Conservation (phyloP, 2,888 invertebrate genomes). For the Tholera decimalis region DNA sequence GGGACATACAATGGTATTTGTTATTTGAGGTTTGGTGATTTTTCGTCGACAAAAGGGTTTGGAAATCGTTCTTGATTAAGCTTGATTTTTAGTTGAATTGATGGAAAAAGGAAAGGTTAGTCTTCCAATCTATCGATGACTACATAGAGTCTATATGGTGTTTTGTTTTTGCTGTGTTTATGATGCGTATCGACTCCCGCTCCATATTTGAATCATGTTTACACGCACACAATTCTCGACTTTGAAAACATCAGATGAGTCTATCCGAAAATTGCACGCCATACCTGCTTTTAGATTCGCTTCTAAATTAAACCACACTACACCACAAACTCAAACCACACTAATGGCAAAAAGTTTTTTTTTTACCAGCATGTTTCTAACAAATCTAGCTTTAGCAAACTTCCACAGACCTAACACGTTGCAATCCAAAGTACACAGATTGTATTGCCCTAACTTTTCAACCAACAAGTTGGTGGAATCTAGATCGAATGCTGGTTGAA, state of each 20-base stretch:
- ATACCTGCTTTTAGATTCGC: background rate
- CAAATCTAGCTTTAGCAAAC: slow-evolving; percentile 42
- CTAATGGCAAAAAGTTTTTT: slow-evolving; percentile 8
- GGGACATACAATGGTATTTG: slow-evolving; percentile 40
- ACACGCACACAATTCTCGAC: background rate
- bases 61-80: slow-evolving; percentile 26
- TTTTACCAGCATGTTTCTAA: slow-evolving; percentile 19
- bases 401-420: slow-evolving; percentile 39
- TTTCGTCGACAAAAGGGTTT: slow-evolving; percentile 13
- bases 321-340: slow-evolving; percentile 1
- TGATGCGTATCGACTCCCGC: background rate
- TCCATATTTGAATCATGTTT: background rate
- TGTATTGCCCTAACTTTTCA: slow-evolving; percentile 44
- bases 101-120: no score
- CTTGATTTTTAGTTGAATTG: slow-evolving; percentile 1
- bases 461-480: slow-evolving; percentile 47
- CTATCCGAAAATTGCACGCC: background rate
- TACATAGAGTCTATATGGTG: background rate
- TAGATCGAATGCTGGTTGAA: slow-evolving; percentile 49
- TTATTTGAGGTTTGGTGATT: slow-evolving; percentile 38
- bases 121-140: background rate
- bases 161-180: background rate
- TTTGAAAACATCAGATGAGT: background rate
- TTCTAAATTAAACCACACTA: no score
- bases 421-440: slow-evolving; percentile 37